phyloP scores from a whole-genome alignment of 1,140 invertebrate species.

The Rhynchophorus ferrugineus region DNA sequence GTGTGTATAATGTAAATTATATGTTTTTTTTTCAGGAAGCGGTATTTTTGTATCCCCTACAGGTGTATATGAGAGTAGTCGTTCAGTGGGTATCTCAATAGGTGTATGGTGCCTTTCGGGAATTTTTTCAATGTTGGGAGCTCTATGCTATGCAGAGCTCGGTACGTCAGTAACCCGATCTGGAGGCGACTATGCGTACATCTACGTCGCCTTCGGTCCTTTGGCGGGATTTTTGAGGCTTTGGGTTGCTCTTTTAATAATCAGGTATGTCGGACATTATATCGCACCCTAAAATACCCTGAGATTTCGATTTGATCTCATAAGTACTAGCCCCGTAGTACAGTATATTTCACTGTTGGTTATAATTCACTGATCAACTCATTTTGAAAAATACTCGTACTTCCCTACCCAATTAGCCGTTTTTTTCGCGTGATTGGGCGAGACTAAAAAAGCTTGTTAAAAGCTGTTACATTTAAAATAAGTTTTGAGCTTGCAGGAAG shows the following conservation, averaged over 20 bases:
- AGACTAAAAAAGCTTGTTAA: no score
- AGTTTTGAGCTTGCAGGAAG: no score
- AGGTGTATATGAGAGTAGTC: slow-evolving; percentile 57
- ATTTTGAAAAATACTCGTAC: no score
- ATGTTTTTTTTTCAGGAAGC: slow-evolving; percentile 46
- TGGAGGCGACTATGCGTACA: slow-evolving; percentile 84
- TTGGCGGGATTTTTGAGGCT: slow-evolving; percentile 78
- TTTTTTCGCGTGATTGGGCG: no score
- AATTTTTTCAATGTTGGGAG: slow-evolving; percentile 61
- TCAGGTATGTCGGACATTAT: slow-evolving; percentile 43
- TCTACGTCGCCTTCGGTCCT: slow-evolving; percentile 80
- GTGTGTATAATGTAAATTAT: neutral
- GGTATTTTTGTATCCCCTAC: slow-evolving; percentile 78
- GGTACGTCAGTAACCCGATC: slow-evolving; percentile 74
- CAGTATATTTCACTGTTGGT: no score
- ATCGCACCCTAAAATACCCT: no score
- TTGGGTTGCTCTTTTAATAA: slow-evolving; percentile 81
- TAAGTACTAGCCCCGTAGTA: no score
- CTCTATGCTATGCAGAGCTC: slow-evolving; percentile 79
- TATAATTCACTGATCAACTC: no score
- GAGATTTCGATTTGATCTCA: no score
- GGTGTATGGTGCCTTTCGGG: slow-evolving; percentile 69
- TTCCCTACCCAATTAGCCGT: no score
- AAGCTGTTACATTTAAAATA: no score
- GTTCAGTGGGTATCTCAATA: slow-evolving; percentile 60